Conservation (phyloP, 2,888 invertebrate species). For the Drosophila mercatorum region DNA sequence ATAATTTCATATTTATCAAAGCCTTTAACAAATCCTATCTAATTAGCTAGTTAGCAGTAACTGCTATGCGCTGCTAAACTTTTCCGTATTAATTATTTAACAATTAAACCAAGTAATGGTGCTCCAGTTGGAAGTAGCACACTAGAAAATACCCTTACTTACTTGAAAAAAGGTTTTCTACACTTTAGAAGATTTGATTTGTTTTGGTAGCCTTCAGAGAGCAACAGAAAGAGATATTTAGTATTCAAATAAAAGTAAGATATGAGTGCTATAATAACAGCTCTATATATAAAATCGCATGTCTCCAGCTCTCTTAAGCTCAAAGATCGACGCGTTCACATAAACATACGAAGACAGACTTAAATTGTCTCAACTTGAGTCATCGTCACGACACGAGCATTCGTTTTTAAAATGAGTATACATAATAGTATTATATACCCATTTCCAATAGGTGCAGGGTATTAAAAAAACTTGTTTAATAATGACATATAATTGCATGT, state of each 20-base stretch:
- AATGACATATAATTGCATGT: slow-evolving; percentile 22
- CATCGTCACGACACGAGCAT: too few species aligned
- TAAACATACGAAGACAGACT: too few species aligned
- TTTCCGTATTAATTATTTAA: slow-evolving; percentile 2
- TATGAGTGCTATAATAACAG: too few species aligned
- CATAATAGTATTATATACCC: background rate
- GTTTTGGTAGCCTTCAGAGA: too few species aligned
- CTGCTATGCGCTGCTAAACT: background rate
- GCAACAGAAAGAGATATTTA: too few species aligned
- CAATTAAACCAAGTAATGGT: background rate
- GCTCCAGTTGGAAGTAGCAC: background rate
- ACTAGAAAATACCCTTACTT: background rate
- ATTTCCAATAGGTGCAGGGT: background rate
- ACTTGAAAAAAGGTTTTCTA: background rate
- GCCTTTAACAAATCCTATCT: background rate
- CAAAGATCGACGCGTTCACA: too few species aligned
- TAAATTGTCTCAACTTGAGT: too few species aligned
- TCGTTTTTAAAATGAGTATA: background rate
- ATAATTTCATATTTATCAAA: background rate
- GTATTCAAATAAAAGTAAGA: too few species aligned
- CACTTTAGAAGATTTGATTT: too few species aligned
- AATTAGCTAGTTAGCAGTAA: background rate
- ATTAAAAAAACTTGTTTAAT: slow-evolving; percentile 26
- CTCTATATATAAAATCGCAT: too few species aligned
- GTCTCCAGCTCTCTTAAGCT: too few species aligned